Conservation (phyloP, 2,888 invertebrate genomes). For the Belgica antarctica region DNA sequence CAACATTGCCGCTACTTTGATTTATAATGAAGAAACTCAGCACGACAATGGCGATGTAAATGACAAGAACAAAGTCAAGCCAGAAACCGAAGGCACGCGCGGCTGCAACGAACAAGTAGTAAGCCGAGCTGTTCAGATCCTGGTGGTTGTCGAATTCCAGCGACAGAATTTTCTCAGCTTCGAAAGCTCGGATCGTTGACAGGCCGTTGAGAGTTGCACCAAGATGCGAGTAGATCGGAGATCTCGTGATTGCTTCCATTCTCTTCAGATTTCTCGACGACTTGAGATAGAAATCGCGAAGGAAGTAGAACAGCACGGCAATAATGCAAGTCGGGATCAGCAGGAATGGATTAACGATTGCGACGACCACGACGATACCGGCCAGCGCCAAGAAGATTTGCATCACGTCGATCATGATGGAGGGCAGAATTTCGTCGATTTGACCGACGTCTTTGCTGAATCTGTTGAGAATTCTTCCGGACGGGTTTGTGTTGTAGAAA, state of each 20-base stretch:
- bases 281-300: conserved; percentile 69
- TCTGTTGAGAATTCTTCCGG: conserved; percentile 78
- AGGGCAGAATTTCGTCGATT: conserved; percentile 56
- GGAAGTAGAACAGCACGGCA: conserved; percentile 65
- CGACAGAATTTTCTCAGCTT: conserved; percentile 73
- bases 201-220: conserved; percentile 86
- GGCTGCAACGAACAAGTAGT: conserved; percentile 68
- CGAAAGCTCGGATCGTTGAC: conserved; percentile 86
- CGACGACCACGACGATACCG: conserved; percentile 72
- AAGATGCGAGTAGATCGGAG: conserved; percentile 93
- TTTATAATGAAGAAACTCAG: conserved; percentile 60
- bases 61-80: conserved; percentile 67
- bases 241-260: conserved; percentile 66
- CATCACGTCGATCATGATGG: conserved; percentile 55
- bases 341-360: conserved; percentile 67
- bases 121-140: conserved; percentile 78
- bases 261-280: conserved; percentile 74
- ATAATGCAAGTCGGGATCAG: conserved; percentile 66
- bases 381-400: conserved; percentile 73
- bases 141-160: conserved; percentile 79
- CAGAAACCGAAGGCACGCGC: conserved; percentile 72
- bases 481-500: conserved; percentile 86
- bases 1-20: conserved; percentile 66
- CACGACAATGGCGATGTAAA: conserved; percentile 66
- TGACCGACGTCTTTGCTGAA: conserved; percentile 84